phyloP scores from a whole-genome alignment of 2,888 invertebrate genomes.

The Diplolepis rosae region DNA sequence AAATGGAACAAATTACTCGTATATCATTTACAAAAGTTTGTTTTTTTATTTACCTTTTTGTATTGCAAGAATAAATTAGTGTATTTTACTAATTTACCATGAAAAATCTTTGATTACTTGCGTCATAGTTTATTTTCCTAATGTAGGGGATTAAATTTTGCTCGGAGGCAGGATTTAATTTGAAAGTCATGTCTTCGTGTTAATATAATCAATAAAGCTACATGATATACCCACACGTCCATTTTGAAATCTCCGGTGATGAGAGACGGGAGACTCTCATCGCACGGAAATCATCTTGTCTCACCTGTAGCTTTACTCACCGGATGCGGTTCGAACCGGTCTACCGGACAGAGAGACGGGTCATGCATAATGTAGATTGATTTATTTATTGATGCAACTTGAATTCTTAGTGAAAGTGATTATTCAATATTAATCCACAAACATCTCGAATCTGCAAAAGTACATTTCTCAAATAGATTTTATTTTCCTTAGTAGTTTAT shows the following conservation, averaged over 20 bases:
- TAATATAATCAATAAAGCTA: conserved; percentile 28
- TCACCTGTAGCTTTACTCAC: conserved; percentile 46
- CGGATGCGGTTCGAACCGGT: conserved; percentile 31
- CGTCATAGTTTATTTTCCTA: too few species aligned
- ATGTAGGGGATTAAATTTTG: neutral
- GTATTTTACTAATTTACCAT: too few species aligned
- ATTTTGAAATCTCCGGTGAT: conserved; percentile 11
- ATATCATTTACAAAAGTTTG: too few species aligned
- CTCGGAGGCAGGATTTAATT: conserved; percentile 11
- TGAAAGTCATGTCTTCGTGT: conserved; percentile 27
- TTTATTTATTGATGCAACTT: conserved; percentile 23
- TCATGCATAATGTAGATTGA: conserved; percentile 20
- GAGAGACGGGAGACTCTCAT: conserved; percentile 16
- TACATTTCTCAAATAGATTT: neutral
- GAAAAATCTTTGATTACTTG: too few species aligned
- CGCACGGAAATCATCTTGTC: conserved; percentile 45
- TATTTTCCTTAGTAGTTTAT: neutral
- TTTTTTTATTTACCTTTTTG: too few species aligned
- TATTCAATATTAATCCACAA: neutral
- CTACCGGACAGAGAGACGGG: conserved; percentile 7
- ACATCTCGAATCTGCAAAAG: neutral
- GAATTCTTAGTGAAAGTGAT: conserved; percentile 8
- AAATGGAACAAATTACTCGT: too few species aligned
- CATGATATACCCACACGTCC: conserved; percentile 25
- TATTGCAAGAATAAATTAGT: too few species aligned